Conservation (phyloP, 1,140 invertebrate genomes). For the Zaprionus africanus region DNA sequence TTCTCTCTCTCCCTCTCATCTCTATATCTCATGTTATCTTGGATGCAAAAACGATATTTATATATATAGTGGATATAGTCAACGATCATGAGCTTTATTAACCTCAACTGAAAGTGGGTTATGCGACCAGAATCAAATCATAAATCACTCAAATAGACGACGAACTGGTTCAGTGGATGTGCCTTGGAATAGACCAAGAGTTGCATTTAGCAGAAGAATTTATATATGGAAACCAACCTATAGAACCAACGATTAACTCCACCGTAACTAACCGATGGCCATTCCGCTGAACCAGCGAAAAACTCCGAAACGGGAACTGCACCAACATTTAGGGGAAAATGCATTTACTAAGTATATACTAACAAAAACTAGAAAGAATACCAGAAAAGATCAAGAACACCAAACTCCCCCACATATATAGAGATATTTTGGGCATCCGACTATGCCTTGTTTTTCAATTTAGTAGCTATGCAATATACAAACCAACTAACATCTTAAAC, state of each 20-base stretch:
- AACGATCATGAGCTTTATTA: constrained; percentile 57
- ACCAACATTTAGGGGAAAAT: constrained; percentile 34
- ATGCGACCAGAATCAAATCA: constrained; percentile 11
- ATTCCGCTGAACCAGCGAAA: constrained; percentile 31
- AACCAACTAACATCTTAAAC: constrained; percentile 27
- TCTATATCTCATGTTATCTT: constrained; percentile 10
- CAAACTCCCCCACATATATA: not conserved
- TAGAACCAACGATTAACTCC: constrained; percentile 47
- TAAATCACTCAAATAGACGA: not conserved
- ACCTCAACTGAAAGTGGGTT: constrained; percentile 9
- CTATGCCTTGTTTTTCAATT: constrained; percentile 62
- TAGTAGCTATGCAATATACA: constrained; percentile 70
- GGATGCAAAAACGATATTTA: constrained; percentile 25
- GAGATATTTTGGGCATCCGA: constrained; percentile 4
- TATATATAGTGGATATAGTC: constrained; percentile 10
- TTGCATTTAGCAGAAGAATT: constrained; percentile 53
- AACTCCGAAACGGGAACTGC: constrained; percentile 6
- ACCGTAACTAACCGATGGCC: constrained; percentile 13
- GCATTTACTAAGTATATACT: constrained; percentile 39
- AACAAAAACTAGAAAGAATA: constrained; percentile 23
- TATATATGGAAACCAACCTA: constrained; percentile 20
- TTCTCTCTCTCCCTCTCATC: not conserved
- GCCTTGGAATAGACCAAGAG: constrained; percentile 45
- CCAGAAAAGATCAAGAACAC: constrained; percentile 32
- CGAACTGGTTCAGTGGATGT: constrained; percentile 44